phyloP scores from a whole-genome alignment of 2,113 vertebrate genomes.

The Coryphaenoides rupestris region DNA sequence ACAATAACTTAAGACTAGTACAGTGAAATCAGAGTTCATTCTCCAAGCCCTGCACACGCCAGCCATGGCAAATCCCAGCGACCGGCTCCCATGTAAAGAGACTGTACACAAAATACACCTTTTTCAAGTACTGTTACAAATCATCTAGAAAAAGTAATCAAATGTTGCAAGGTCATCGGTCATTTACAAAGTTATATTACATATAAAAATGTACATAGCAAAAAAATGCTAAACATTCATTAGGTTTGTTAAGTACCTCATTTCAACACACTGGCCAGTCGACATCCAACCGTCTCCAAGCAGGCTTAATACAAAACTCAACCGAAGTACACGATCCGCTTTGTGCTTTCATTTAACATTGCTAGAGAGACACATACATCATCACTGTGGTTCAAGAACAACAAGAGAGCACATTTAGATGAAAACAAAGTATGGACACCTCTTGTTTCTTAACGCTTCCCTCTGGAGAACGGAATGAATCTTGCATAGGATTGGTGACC shows the following conservation, averaged over 20 bases:
- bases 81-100: constrained; percentile 78
- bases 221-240: constrained; percentile 78
- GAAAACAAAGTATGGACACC: constrained; percentile 52
- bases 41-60: constrained; percentile 75
- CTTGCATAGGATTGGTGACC: constrained; percentile 87
- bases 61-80: constrained; percentile 77
- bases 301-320: constrained; percentile 59
- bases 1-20: constrained; percentile 99
- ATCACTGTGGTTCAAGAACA: constrained; percentile 51
- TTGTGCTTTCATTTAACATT: constrained; percentile 77
- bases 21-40: constrained; percentile 88
- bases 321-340: constrained; percentile 46
- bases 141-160: constrained; percentile 91
- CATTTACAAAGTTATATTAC: constrained; percentile 95
- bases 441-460: constrained; percentile 73
- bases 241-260: constrained; percentile 69
- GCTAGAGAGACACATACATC: constrained; percentile 61
- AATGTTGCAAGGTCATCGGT: constrained; percentile 87
- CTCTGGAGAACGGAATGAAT: constrained; percentile 69
- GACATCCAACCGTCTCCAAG: constrained; percentile 17
- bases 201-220: constrained; percentile 90
- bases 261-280: constrained; percentile 73
- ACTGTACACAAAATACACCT: constrained; percentile 93
- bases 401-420: constrained; percentile 40
- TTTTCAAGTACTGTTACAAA: constrained; percentile 95